Base-by-base conservation (phyloP, 2,113 vertebrate genomes). In the Lophotis ruficrista region DNA sequence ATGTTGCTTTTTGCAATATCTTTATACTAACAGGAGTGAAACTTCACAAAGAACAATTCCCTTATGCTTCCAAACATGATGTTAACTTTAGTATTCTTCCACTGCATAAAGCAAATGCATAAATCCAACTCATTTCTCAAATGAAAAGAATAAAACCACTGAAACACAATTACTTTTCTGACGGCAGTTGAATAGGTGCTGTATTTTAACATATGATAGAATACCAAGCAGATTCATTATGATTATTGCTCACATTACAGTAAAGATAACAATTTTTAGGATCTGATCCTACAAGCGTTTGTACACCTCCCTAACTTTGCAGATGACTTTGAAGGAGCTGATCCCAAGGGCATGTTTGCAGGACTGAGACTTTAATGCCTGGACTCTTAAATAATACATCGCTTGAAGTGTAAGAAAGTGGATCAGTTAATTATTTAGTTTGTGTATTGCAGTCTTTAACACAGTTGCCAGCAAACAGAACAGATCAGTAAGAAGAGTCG, bases 371-470 rank as follows among this genome's bases (percentile, higher is more conserved):
- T 30, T 54, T 92, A 91, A 85, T 92, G 91, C 65, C 31, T 53
- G 60, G 65, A 83, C 94, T 97, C 75, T 95, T 97, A 96, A 96
- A 95, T 96, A 95, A 95, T 95, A 45, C 18, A 92, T 96, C 14
- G 14, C 89, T 92, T 91, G 83, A 95, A 93, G 41, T 89, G 68
- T 91, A 71, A 95, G 92, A 64, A 96, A 94, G 86, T 76, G 50
- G 65, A 91, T 81, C 4, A 62, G 87, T 97, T 98, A 94, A 96
- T 98, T 98, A 96, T 97, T 97, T 80, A 93, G 69, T 91, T 97
- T 97, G 93, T 93, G 96, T 97, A 92, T 94, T 97, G 48, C 77
- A 87, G 76, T 83, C 35, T 91, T 97, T 77, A 96, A 94, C 70
- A 38, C 58, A 70, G 83, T 92, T 98, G 66, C 92, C 93, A 96